Base-by-base conservation (phyloP, 2,888 invertebrate species). In the Liposcelis brunnea region DNA sequence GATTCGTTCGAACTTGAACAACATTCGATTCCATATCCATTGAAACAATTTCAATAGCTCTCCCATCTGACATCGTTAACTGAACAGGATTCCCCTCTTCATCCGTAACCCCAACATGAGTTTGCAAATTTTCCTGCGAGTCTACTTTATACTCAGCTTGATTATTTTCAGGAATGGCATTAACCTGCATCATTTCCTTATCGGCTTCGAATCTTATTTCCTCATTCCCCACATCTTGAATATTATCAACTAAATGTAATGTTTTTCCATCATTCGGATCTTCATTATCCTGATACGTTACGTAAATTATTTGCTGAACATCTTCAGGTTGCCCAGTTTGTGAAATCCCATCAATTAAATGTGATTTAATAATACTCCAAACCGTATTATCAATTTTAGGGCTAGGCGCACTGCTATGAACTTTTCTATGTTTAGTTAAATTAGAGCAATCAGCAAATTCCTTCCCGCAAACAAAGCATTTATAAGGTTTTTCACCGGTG, bases 361-460 rank as follows among this genome's bases (percentile, higher is more conserved):
- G 59, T 43, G 58, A 55, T 26, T 50, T 52, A 6, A 55, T 53
- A 31, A 55, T 51, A 42, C 53, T 54, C 55, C 54, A 55, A 8
- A 55, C 54, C 5, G 49, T 47, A 12, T 48, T 37, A 32, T 53
- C 51, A 11, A 51, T 50, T 7, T 48, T 19, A 21, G 47, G 32
- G 21, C 35, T 35, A 4, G 14, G 14, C 5, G 14, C 15, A 15
- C 42, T 16, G 14, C 21, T 36, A 43, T 38, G 40, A 55, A 69
- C 70, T 61, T 69, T 74, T 56, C 70, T 72, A 55, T 80, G 79
- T 56, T 77, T 79, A 12, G 71, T 72, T 47, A 82, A 69, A 64
- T 83, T 84, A 31, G 81, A 80, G 52, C 75, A 72, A 63, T 84
- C 82, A 0, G 81, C 76, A 63, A 86, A 84, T 34, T 75, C 71